phyloP scores from a whole-genome alignment of 2,888 invertebrate genomes.

The Spicauda simplicius region DNA sequence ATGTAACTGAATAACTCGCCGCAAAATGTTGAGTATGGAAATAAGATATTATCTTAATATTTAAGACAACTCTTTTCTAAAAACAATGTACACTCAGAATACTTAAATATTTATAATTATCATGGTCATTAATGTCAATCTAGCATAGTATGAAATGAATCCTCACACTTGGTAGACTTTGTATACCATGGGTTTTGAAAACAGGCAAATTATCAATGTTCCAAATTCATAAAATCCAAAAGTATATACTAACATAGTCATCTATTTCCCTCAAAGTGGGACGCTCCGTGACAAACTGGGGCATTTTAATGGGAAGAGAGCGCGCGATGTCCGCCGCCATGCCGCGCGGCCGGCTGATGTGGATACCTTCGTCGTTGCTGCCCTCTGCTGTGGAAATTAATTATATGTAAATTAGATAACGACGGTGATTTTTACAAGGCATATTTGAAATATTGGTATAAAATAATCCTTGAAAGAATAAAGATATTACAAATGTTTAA shows the following conservation, averaged over 20 bases:
- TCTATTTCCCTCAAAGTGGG: constrained; percentile 64
- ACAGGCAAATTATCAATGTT: background rate
- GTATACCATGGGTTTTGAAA: too few relatives aligned
- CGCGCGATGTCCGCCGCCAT: constrained; percentile 86
- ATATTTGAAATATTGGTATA: background rate
- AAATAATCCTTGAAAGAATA: too few relatives aligned
- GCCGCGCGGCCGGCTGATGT: constrained; percentile 81
- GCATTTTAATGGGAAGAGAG: constrained; percentile 92
- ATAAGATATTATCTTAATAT: too few relatives aligned
- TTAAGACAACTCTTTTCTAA: too few relatives aligned
- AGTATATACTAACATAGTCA: constrained; percentile 76
- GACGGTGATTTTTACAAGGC: background rate
- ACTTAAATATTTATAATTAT: too few relatives aligned
- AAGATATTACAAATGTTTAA: background rate
- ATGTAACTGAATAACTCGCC: too few relatives aligned
- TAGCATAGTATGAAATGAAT: too few relatives aligned
- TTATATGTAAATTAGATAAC: background rate
- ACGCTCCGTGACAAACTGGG: constrained; percentile 80
- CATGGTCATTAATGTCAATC: too few relatives aligned
- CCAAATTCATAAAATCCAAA: background rate
- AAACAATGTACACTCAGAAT: too few relatives aligned
- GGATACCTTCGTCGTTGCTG: constrained; percentile 86
- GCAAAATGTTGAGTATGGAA: too few relatives aligned
- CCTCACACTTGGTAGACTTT: too few relatives aligned
- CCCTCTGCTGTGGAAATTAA: constrained; percentile 56